A percentile compares a stretch with the other conserved stretches of the same genome.
Evolutionary conservation across 2,113 vertebrate species (phyloP).

Genomic region (Phaetusa simplex): DNA sequence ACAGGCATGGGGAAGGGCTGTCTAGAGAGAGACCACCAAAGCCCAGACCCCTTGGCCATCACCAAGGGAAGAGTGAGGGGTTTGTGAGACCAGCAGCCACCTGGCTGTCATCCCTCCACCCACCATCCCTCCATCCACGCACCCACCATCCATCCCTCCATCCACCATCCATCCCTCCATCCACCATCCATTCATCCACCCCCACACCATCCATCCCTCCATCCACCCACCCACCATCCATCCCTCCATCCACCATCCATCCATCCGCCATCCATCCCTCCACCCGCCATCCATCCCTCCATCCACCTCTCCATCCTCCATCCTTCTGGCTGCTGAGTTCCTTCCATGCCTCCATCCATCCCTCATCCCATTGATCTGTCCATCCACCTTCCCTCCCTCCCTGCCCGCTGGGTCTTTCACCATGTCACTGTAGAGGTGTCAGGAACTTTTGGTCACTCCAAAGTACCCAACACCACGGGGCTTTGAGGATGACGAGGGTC

Average conservation of each 20-base stretch:
- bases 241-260: background rate
- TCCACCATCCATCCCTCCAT: background rate
- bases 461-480: background rate
- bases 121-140: background rate
- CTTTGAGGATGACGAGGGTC: background rate
- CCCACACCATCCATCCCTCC: background rate
- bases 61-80: background rate
- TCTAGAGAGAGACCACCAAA: background rate
- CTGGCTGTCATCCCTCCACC: background rate
- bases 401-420: background rate
- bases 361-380: background rate
- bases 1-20: background rate
- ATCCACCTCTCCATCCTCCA: background rate
- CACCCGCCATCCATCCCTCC: background rate
- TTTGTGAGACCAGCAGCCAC: background rate
- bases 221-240: background rate
- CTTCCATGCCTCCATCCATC: no score
- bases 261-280: background rate
- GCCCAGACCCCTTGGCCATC: background rate
- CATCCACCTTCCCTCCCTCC: background rate
- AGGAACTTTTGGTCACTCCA: background rate
- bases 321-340: no score
- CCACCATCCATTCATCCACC: no score
- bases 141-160: background rate
- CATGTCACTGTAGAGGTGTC: background rate